These are phyloP conservation scores for Ceratina japonica DNA, from an alignment of 1,140 invertebrate species.

Conservation along the genomic window DNA sequence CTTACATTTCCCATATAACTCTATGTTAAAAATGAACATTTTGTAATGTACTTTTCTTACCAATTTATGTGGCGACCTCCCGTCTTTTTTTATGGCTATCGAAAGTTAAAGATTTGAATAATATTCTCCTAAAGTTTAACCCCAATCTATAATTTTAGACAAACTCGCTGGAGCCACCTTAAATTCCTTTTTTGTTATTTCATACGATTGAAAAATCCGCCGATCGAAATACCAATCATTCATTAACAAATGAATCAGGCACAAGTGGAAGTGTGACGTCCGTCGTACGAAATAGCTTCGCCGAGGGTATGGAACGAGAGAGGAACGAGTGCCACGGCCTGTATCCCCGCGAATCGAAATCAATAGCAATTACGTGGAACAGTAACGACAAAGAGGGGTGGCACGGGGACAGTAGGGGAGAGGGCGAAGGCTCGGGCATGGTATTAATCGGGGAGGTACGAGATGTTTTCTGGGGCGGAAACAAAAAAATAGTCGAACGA, in stretches of 20 bases:
- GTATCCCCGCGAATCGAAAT: slow-evolving; percentile 16
- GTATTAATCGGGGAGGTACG: slow-evolving; percentile 17
- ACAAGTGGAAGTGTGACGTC: slow-evolving; percentile 4
- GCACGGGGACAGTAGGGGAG: too few relatives aligned
- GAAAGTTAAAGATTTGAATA: too few relatives aligned
- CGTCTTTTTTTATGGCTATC: too few relatives aligned
- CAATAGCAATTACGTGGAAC: slow-evolving; percentile 34
- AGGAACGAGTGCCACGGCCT: neutral
- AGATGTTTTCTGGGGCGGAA: slow-evolving; percentile 8
- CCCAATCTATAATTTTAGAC: too few relatives aligned
- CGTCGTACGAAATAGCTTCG: neutral
- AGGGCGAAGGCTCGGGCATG: neutral
- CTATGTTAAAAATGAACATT: too few relatives aligned
- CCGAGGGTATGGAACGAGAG: neutral
- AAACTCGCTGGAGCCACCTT: too few relatives aligned
- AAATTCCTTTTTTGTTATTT: neutral
- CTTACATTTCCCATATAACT: too few relatives aligned
- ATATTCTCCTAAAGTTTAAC: too few relatives aligned
- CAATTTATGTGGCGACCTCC: too few relatives aligned
- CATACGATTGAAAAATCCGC: neutral
- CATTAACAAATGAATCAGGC: neutral
- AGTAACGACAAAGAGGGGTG: neutral
- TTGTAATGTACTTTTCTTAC: too few relatives aligned
- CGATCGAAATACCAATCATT: slow-evolving; percentile 12
- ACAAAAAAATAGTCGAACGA: slow-evolving; percentile 13